phyloP scores from a whole-genome alignment of 2,888 invertebrate species.

The Terebella lapidaria region DNA sequence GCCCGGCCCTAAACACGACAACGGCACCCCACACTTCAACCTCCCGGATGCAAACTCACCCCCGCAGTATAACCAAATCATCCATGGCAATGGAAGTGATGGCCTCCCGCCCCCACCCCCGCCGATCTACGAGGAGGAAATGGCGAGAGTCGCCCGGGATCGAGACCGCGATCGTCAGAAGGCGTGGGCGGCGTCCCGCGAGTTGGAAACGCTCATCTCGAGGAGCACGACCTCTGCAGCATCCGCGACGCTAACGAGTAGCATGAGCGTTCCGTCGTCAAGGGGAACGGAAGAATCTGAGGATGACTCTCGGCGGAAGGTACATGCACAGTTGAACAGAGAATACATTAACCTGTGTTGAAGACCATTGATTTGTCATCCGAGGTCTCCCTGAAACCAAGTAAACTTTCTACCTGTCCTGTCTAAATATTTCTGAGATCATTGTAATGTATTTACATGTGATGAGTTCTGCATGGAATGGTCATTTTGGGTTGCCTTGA shows the following conservation, averaged over 20 bases:
- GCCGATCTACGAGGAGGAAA: slow-evolving; percentile 19
- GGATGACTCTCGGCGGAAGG: slow-evolving; percentile 26
- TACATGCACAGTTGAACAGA: slow-evolving; percentile 6
- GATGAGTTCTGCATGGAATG: too few relatives aligned
- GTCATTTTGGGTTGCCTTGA: too few relatives aligned
- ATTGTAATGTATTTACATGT: too few relatives aligned
- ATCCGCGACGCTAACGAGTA: slow-evolving; percentile 21
- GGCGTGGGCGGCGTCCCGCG: background rate
- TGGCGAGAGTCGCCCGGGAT: background rate
- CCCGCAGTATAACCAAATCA: too few relatives aligned
- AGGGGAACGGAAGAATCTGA: slow-evolving; percentile 22
- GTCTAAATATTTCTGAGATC: too few relatives aligned
- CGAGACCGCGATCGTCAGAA: slow-evolving; percentile 2
- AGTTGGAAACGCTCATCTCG: slow-evolving; percentile 9
- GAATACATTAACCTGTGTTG: too few relatives aligned
- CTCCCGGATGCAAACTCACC: too few relatives aligned
- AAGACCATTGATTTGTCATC: too few relatives aligned
- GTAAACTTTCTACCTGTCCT: too few relatives aligned
- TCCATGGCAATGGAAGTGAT: too few relatives aligned
- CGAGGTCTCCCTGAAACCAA: too few relatives aligned
- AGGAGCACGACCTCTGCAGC: slow-evolving; percentile 22
- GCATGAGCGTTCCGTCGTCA: slow-evolving; percentile 18
- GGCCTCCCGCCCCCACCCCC: slow-evolving; percentile 26
- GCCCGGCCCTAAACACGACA: slow-evolving; percentile 1
- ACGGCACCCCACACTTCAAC: too few relatives aligned